Evolutionary conservation across 1,140 invertebrate genomes (phyloP).

Genomic region (Aradophagus sp.): DNA sequence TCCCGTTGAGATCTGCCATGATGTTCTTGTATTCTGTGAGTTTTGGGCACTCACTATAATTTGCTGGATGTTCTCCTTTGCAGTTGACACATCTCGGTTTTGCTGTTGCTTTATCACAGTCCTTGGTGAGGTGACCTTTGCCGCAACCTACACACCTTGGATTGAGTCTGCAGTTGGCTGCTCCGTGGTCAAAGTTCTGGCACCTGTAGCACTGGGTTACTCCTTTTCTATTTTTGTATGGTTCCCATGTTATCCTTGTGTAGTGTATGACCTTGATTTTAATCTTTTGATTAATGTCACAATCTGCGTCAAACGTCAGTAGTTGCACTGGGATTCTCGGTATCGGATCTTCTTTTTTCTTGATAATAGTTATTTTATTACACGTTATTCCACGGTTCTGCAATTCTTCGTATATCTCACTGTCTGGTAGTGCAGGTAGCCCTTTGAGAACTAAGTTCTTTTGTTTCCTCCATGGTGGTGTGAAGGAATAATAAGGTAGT

Average conservation of each 20-base stretch:
- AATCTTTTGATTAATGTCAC: not conserved
- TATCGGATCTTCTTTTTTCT: constrained; percentile 1
- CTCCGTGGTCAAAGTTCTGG: constrained; percentile 33
- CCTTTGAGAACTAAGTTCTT: not conserved
- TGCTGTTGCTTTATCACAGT: constrained; percentile 28
- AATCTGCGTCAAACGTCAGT: not conserved
- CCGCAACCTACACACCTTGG: constrained; percentile 45
- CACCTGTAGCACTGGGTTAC: constrained; percentile 42
- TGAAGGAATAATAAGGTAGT: not conserved
- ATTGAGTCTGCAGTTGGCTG: constrained; percentile 15
- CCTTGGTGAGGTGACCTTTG: constrained; percentile 8
- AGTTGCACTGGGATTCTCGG: constrained; percentile 1
- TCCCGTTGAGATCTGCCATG: too few species aligned
- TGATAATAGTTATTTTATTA: not conserved
- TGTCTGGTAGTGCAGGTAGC: not conserved
- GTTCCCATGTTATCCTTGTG: constrained; percentile 12
- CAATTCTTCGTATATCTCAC: not conserved
- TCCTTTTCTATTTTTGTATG: constrained; percentile 33
- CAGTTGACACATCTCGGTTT: constrained; percentile 18
- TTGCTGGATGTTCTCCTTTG: constrained; percentile 21
- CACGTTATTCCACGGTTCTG: not conserved
- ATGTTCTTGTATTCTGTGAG: not conserved
- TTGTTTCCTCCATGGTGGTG: not conserved
- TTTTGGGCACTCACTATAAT: constrained; percentile 3
- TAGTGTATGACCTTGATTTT: constrained; percentile 23